Base-by-base conservation (phyloP, 2,797 vertebrate species). In the Pogonophryne albipinna region DNA sequence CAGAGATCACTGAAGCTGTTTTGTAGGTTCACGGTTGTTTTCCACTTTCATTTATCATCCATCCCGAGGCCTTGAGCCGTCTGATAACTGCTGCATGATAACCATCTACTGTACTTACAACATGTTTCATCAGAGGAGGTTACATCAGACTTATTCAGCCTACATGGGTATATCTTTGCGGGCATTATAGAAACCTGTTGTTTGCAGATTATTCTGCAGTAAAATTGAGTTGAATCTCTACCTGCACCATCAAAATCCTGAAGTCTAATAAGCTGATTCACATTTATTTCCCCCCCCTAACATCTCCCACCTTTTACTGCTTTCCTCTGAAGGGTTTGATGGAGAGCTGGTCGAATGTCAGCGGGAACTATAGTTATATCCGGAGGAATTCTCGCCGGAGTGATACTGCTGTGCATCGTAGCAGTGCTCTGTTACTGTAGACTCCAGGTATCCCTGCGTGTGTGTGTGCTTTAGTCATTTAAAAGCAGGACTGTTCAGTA, bases 281-380 rank as follows among this genome's bases (percentile, higher is more conserved):
- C n/a, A n/a, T 12, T 67, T n/a, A 7, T 38, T 38, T 9, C 8
- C 8, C 7, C 7, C 31, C 10, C n/a, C 34, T 9, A 34, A 38
- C 59, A 52, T n/a, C 49, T 27, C 20, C 46, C 8, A 12, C 64
- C 17, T 50, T 10, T 20, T 14, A 50, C 13, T 34, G 4, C 15
- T 20, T 42, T n/a, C 8, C 44, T 52, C 53, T 76, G 50, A 74
- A 97, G 96, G 96, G 96, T 96, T 99, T 97, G 96, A 99, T 99
- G 98, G 98, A 97, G 98, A 96, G 88, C 87, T 87, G 97, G 96
- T 96, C 97, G 97, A 95, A 99, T 99, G 98, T 98, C 97, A 96
- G 98, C 98, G 74, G 98, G 98, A 97, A 99, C 98, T 79, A 97
- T 99, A 85, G 98, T 99, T 87, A 99, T 99, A 96, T 96, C 96